Evolutionary conservation across 1,140 invertebrate genomes (phyloP).

Genomic region (Diabrotica virgifera): DNA sequence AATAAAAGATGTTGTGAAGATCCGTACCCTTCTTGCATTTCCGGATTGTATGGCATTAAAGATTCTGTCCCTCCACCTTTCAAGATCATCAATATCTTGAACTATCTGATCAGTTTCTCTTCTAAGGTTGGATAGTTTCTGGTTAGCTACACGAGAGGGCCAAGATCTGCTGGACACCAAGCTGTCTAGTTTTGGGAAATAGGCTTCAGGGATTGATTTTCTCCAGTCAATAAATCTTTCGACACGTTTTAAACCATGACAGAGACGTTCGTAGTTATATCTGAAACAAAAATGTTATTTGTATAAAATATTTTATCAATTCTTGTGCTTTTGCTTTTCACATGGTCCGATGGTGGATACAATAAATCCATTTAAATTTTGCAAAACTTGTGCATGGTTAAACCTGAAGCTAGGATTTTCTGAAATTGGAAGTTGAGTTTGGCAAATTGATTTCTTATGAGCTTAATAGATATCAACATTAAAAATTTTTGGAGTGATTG

Average conservation of each 20-base stretch:
- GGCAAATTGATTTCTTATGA: too few species aligned
- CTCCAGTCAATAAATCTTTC: constrained; percentile 59
- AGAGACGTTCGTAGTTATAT: constrained; percentile 69
- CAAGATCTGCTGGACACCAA: constrained; percentile 62
- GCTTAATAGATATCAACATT: too few species aligned
- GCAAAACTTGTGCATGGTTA: too few species aligned
- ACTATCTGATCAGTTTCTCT: constrained; percentile 64
- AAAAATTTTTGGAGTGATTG: too few species aligned
- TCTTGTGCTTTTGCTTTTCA: too few species aligned
- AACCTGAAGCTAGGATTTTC: too few species aligned
- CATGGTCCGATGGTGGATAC: constrained; percentile 74
- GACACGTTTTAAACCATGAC: constrained; percentile 58
- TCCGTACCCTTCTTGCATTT: constrained; percentile 48
- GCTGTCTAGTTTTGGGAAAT: constrained; percentile 71
- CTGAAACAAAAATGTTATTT: constrained; percentile 34
- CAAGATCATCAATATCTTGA: constrained; percentile 65
- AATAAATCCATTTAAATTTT: constrained; percentile 34
- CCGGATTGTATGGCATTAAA: constrained; percentile 71
- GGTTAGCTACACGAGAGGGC: constrained; percentile 59
- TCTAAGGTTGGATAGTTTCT: constrained; percentile 60
- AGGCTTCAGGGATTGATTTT: constrained; percentile 64
- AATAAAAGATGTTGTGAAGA: too few species aligned
- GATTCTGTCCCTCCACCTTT: constrained; percentile 72
- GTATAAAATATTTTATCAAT: too few species aligned
- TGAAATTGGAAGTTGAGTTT: too few species aligned